Conservation (phyloP, 1,140 invertebrate genomes). For the Cepaea nemoralis region DNA sequence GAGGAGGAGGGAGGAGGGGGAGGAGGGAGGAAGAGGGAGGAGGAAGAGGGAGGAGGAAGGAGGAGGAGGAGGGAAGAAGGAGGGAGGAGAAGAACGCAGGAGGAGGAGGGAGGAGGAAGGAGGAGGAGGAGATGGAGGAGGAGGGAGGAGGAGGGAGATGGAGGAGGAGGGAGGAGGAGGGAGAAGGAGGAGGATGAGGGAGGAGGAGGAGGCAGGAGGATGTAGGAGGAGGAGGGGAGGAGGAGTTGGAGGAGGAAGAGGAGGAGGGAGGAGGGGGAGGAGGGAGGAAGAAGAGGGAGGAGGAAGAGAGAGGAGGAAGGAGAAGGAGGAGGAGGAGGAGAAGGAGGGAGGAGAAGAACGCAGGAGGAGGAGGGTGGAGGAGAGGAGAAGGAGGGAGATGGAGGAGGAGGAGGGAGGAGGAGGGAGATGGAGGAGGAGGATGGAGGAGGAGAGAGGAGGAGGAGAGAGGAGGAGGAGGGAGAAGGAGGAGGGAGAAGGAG, state of each 20-base stretch:
- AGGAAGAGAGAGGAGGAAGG: not conserved
- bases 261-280: no score
- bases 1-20: not conserved
- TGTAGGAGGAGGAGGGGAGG: no score
- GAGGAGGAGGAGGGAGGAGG: not conserved
- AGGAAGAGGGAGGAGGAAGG: not conserved
- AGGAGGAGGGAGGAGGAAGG: not conserved
- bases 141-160: not conserved
- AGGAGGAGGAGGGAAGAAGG: not conserved
- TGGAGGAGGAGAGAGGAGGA: no score
- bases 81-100: not conserved
- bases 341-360: no score
- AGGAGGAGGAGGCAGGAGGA: no score
- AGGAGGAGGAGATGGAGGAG: not conserved
- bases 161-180: not conserved
- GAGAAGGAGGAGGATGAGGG: no score
- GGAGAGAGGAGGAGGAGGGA: not conserved
- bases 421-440: no score
- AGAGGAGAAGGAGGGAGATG: not conserved
- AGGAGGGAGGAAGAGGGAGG: not conserved
- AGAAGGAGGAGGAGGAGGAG: not conserved
- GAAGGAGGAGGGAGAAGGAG: not conserved
- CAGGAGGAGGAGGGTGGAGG: no score
- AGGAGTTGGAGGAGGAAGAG: no score
- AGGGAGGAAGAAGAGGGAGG: not conserved